Percentiles rank a stretch among this genome's conserved stretches.
These are phyloP conservation scores for Muntiacus muntjak DNA, from an alignment of 2,113 vertebrate genomes.

Conservation along the genomic window DNA sequence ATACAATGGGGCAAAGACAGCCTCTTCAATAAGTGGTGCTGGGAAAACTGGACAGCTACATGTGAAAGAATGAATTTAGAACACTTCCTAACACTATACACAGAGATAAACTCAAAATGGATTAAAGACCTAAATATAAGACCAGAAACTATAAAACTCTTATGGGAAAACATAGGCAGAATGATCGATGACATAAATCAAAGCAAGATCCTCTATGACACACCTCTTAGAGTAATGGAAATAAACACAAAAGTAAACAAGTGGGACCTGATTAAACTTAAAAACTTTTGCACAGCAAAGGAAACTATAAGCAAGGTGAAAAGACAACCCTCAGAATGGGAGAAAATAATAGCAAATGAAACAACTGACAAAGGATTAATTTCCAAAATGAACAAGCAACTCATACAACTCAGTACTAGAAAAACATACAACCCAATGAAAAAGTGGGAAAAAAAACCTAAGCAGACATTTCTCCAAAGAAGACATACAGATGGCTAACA, in stretches of 20 bases:
- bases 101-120: background rate
- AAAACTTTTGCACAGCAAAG: background rate
- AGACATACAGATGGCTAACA: background rate
- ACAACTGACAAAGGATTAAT: background rate
- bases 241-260: background rate
- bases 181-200: background rate
- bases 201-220: background rate
- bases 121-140: background rate
- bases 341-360: background rate
- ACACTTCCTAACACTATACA: background rate
- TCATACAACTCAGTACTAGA: background rate
- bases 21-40: background rate
- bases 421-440: background rate
- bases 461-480: background rate
- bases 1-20: background rate
- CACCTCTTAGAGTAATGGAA: background rate
- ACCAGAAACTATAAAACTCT: background rate
- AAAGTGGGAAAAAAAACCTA: background rate
- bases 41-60: background rate
- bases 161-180: background rate
- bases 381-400: background rate
- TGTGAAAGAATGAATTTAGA: background rate
- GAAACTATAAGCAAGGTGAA: background rate
- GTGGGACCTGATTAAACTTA: background rate
- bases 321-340: background rate